phyloP scores from a whole-genome alignment of 1,140 invertebrate genomes.

The Drosophila fuyamai region DNA sequence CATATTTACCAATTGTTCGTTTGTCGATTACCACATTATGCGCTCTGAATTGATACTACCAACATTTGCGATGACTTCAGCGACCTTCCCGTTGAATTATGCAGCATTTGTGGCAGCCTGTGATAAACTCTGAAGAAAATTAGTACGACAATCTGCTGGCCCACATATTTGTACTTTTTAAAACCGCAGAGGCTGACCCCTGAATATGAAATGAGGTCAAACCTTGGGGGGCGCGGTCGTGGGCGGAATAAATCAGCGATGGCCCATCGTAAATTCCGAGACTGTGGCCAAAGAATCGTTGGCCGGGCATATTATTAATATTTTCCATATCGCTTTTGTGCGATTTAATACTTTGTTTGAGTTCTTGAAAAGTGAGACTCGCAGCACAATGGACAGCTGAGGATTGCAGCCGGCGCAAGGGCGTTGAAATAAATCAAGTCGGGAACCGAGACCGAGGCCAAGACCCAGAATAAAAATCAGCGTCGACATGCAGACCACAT shows the following conservation, averaged over 20 bases:
- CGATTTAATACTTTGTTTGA: slow-evolving; percentile 68
- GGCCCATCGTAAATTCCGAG: slow-evolving; percentile 50
- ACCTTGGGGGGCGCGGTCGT: slow-evolving; percentile 6
- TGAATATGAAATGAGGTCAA: slow-evolving; percentile 48
- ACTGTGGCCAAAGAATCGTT: slow-evolving; percentile 33
- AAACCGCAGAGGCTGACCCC: slow-evolving; percentile 28
- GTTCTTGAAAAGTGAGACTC: slow-evolving; percentile 64
- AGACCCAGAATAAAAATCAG: slow-evolving; percentile 63
- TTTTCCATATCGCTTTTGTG: slow-evolving; percentile 72
- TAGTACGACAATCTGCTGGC: slow-evolving; percentile 11
- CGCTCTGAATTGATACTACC: slow-evolving; percentile 29
- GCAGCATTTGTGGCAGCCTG: slow-evolving; percentile 24
- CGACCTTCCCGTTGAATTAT: slow-evolving; percentile 19
- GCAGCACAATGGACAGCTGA: slow-evolving; percentile 45
- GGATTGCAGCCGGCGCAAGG: slow-evolving; percentile 41
- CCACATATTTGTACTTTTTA: slow-evolving; percentile 24
- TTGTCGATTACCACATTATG: slow-evolving; percentile 34
- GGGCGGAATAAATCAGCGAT: slow-evolving; percentile 59
- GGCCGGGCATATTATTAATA: slow-evolving; percentile 69
- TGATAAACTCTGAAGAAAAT: slow-evolving; percentile 26
- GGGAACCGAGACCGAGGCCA: slow-evolving; percentile 6
- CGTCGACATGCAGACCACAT: slow-evolving; percentile 68
- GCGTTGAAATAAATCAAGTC: slow-evolving; percentile 67
- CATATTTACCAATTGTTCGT: slow-evolving; percentile 45
- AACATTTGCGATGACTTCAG: slow-evolving; percentile 6